Evolutionary conservation across 1,140 invertebrate genomes (phyloP).

Genomic region (Macrosteles quadrilineatus): DNA sequence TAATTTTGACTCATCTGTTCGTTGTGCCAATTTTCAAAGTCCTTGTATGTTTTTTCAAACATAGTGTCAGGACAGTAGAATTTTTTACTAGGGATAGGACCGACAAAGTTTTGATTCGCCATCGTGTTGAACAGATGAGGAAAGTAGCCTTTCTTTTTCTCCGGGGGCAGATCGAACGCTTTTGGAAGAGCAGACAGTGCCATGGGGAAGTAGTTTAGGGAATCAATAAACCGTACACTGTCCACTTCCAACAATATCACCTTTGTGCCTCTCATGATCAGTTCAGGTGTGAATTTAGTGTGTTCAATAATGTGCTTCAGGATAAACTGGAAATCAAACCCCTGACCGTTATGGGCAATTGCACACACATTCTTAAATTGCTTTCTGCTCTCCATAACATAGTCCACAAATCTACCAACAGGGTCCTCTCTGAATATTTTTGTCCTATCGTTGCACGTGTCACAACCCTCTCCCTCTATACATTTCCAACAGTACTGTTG

Average conservation of each 20-base stretch:
- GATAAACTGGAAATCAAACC: slow-evolving; percentile 44
- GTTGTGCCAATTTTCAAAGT: slow-evolving; percentile 10
- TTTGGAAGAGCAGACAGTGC: too few species aligned
- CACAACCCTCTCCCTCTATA: neutral
- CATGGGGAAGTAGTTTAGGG: too few species aligned
- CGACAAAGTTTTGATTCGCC: neutral
- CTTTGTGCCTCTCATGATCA: slow-evolving; percentile 39
- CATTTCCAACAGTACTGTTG: slow-evolving; percentile 1
- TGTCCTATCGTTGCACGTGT: neutral
- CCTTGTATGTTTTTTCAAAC: slow-evolving; percentile 38
- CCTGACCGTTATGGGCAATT: too few species aligned
- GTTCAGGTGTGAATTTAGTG: slow-evolving; percentile 27
- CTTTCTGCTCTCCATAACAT: slow-evolving; percentile 14
- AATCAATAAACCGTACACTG: slow-evolving; percentile 39
- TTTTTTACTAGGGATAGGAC: neutral
- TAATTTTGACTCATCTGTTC: neutral
- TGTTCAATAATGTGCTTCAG: slow-evolving; percentile 35
- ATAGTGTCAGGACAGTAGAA: slow-evolving; percentile 10
- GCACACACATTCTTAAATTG: too few species aligned
- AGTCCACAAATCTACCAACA: neutral
- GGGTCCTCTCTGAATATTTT: neutral
- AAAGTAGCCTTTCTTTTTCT: too few species aligned
- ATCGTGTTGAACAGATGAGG: slow-evolving; percentile 43
- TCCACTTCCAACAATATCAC: slow-evolving; percentile 29
- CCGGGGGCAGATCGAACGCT: too few species aligned